Base-by-base conservation (phyloP, 2,113 vertebrate genomes). In the Planiliza haematocheilus region DNA sequence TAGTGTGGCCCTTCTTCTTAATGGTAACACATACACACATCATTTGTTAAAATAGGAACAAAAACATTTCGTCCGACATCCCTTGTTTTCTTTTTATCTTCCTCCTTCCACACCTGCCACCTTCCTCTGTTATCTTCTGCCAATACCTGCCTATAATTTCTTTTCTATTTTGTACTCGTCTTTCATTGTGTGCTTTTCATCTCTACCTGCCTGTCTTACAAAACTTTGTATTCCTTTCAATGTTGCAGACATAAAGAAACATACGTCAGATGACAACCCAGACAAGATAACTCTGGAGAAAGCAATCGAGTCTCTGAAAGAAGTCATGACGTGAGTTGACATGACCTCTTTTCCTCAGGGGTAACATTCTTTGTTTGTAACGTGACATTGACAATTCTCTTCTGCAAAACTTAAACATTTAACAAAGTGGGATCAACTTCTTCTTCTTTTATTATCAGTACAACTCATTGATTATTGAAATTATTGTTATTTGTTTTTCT, bases 251-350 rank as follows among this genome's bases (percentile, higher is more conserved):
- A 96, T 99, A 87, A 98, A 94, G 93, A 99, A 99, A 80, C 97
- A 99, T 56, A 99, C 98, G 16, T 83, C 95, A 30, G 96, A 98
- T 81, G 96, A 98, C 78, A 98, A 97, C 84, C 97, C 98, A 56
- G 98, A 99, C 89, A 99, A 99, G 93, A 67, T 91, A 64, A 98
- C 92, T 43, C 89, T 99, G 82, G 97, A 98, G 79, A 96, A 93
- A 92, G 97, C 98, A 58, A 99, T 99, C 65, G 97, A 97, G 65
- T 97, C 97, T 21, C 84, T 99, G 56, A 98, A 97, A 90, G 97
- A 99, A 93, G 97, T 99, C 69, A 99, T 99, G 97, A 99, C 95
- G 98, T 99, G 93, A 97, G 97, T 91, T n/a, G 4, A 2, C 11
- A 0, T 53, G n/a, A 70, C 52, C 37, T 42, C 20, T 62, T 48